phyloP scores from a whole-genome alignment of 1,140 invertebrate genomes.

The Cherax destructor region DNA sequence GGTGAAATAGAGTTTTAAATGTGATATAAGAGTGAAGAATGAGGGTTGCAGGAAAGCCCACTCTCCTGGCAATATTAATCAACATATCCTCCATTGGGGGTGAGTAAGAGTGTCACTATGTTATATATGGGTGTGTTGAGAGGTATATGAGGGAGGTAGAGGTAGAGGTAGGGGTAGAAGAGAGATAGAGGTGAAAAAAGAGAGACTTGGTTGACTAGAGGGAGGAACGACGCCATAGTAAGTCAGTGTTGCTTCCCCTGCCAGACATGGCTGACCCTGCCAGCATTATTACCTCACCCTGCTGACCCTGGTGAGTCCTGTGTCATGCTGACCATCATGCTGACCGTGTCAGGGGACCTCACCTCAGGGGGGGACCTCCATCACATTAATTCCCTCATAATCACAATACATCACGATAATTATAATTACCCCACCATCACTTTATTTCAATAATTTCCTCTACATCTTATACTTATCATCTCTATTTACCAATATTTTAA shows the following conservation, averaged over 20 bases:
- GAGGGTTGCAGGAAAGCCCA: no score
- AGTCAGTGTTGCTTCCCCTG: background rate
- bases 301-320: background rate
- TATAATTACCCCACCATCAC: no score
- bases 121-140: background rate
- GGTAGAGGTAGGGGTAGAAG: background rate
- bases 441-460: no score
- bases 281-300: background rate
- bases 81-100: background rate
- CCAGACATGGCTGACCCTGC: background rate
- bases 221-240: conserved; percentile 5
- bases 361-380: no score
- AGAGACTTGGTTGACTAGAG: conserved; percentile 5
- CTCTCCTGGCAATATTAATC: background rate
- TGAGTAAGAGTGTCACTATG: background rate
- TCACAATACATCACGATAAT: no score
- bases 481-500: no score
- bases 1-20: no score
- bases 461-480: no score
- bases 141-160: background rate
- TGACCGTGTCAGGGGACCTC: no score
- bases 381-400: no score
- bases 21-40: no score
- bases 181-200: background rate
- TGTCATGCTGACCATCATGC: no score